Base-by-base conservation (phyloP, 1,140 invertebrate genomes). In the Lerema accius region DNA sequence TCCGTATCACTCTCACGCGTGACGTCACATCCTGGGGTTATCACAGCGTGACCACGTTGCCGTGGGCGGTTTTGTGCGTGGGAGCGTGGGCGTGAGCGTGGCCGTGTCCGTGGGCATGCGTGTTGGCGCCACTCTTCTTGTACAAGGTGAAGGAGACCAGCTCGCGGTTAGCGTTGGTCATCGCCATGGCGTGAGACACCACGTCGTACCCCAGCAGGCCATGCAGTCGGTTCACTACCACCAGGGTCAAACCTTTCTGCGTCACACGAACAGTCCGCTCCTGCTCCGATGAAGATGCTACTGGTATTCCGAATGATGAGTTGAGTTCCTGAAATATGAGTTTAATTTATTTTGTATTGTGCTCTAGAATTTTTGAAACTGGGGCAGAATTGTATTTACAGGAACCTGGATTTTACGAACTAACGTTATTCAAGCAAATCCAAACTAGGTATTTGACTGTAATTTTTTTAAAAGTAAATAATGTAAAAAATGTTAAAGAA, bases 121-220 rank as follows among this genome's bases (percentile, higher is more conserved):
- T 65, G 15, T 67, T 71, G 3, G 66, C 4, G 48, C 73, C 75
- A 3, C 76, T 78, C 69, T 90, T 90, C 75, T 90, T 90, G 56
- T 90, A 90, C 86, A 90, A 79, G 5, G 85, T 87, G 71, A 87
- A 90, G 4, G 88, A 87, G 7, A 88, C 65, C n/a, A 89, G 74
- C 62, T 90, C 88, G 5, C 86, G 74, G 43, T 90, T 90, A 4
- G 85, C 85, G 49, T 88, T 89, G 11, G 86, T 89, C 86, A 90
- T 90, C 0, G 86, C 85, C 88, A 90, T 90, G 0, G 88, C 80
- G 53, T 90, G 88, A 0, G 86, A 89, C 0, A 87, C 78, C 1
- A 90, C 86, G 63, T 90, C 86, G 66, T 90, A 90, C 1, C 88
- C 88, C 6, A 90, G 69, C 0, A 90, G 56, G 0, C 81, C 82